phyloP scores from a whole-genome alignment of 2,888 invertebrate genomes.

The Plutella xylostella region DNA sequence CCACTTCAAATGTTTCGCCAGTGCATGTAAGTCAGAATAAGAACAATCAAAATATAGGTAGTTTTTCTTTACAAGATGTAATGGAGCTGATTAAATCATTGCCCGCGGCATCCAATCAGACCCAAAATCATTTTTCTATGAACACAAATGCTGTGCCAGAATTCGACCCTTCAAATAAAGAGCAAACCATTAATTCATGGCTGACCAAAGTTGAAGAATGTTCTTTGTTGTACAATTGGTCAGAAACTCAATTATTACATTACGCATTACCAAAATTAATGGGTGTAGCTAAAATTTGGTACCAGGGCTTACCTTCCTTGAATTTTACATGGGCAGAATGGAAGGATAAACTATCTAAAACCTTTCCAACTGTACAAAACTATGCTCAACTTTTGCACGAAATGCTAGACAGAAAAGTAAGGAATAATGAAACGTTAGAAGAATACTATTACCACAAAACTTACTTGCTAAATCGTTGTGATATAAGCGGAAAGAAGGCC shows the following conservation, averaged over 20 bases:
- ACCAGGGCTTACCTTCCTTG: constrained; percentile 15
- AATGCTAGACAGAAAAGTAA: constrained; percentile 15
- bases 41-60: too few species aligned
- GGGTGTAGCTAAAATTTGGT: constrained; percentile 21
- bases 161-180: constrained; percentile 12
- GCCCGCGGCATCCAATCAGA: too few species aligned
- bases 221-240: constrained; percentile 17
- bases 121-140: too few species aligned
- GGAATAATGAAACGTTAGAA: constrained; percentile 12
- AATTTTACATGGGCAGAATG: constrained; percentile 20
- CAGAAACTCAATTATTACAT: constrained; percentile 16
- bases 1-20: too few species aligned
- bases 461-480: constrained; percentile 15
- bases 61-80: too few species aligned
- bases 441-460: constrained; percentile 19
- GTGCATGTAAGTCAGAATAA: too few species aligned
- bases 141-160: constrained; percentile 8
- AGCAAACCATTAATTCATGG: constrained; percentile 14
- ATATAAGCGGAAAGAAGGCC: constrained; percentile 17
- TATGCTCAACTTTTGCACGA: constrained; percentile 18
- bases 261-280: constrained; percentile 18
- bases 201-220: constrained; percentile 16
- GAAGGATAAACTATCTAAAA: constrained; percentile 17
- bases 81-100: too few species aligned
- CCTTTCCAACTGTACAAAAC: constrained; percentile 20